phyloP scores from a whole-genome alignment of 2,888 invertebrate species.

The Rhagonycha fulva region DNA sequence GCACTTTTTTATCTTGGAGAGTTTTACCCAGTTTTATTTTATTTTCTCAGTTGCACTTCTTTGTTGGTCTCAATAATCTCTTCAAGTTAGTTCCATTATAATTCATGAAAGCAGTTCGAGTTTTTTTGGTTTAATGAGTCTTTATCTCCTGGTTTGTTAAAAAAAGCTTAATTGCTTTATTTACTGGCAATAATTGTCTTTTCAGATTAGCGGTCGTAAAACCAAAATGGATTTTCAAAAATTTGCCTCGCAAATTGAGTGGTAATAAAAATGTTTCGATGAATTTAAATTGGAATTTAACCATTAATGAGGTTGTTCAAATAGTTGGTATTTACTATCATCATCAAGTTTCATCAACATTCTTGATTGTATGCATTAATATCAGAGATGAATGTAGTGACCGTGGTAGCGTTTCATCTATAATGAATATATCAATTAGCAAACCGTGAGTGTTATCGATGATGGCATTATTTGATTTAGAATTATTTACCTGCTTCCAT shows the following conservation, averaged over 20 bases:
- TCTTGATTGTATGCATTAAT: conserved; percentile 29
- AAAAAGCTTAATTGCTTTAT: background rate
- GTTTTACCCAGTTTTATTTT: background rate
- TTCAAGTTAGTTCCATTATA: background rate
- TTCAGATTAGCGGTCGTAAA: background rate
- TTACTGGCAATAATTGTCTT: background rate
- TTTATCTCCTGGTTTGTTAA: background rate
- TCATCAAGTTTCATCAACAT: conserved; percentile 20
- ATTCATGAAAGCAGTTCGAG: background rate
- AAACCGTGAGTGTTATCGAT: conserved; percentile 12
- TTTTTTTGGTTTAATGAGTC: background rate
- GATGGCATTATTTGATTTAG: conserved; percentile 25
- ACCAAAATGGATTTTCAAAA: background rate
- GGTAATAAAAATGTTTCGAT: background rate
- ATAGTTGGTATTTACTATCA: conserved; percentile 5
- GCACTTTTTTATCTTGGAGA: background rate
- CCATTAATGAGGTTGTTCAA: background rate
- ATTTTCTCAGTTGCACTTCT: background rate
- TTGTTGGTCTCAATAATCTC: background rate
- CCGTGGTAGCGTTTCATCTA: conserved; percentile 21
- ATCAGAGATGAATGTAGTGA: conserved; percentile 17
- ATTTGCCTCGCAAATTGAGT: background rate
- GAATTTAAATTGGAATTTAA: background rate
- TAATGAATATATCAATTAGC: conserved; percentile 37
- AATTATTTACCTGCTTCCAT: background rate